phyloP scores from a whole-genome alignment of 2,888 invertebrate species.

The Ditylenchus weischeri region DNA sequence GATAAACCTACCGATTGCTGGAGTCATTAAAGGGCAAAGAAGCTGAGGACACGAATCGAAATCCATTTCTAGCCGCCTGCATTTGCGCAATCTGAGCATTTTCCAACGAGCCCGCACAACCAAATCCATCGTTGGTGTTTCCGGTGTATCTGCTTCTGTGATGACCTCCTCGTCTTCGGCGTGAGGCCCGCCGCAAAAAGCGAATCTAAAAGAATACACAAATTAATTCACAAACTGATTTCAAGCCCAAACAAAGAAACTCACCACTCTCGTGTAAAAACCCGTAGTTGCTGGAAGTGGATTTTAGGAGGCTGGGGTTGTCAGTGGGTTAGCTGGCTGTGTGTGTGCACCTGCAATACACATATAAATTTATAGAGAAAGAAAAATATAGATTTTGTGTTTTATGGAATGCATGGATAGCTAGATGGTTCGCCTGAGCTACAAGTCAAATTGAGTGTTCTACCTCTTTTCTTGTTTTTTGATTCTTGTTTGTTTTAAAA shows the following conservation, averaged over 20 bases:
- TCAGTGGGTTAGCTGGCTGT: not conserved
- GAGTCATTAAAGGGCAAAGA: not conserved
- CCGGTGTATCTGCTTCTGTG: not conserved
- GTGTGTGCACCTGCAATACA: too few species aligned
- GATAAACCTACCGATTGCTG: not conserved
- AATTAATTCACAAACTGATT: not conserved
- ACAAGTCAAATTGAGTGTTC: too few species aligned
- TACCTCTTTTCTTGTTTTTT: too few species aligned
- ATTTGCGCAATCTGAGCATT: not conserved
- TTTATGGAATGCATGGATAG: too few species aligned
- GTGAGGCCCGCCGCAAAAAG: slow-evolving; percentile 6
- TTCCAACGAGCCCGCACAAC: not conserved
- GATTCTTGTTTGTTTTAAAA: too few species aligned
- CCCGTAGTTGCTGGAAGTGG: slow-evolving; percentile 2
- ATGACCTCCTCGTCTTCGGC: not conserved
- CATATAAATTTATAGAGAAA: too few species aligned
- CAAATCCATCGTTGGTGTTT: slow-evolving; percentile 2
- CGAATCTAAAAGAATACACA: not conserved
- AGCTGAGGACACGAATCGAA: not conserved
- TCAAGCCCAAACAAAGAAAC: not conserved
- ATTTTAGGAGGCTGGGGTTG: not conserved
- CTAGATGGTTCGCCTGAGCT: too few species aligned
- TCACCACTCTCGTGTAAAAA: not conserved
- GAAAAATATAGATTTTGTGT: too few species aligned
- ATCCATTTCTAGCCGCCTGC: not conserved